Evolutionary conservation across 2,113 vertebrate species (phyloP).

Genomic region (Grantiella picta): DNA sequence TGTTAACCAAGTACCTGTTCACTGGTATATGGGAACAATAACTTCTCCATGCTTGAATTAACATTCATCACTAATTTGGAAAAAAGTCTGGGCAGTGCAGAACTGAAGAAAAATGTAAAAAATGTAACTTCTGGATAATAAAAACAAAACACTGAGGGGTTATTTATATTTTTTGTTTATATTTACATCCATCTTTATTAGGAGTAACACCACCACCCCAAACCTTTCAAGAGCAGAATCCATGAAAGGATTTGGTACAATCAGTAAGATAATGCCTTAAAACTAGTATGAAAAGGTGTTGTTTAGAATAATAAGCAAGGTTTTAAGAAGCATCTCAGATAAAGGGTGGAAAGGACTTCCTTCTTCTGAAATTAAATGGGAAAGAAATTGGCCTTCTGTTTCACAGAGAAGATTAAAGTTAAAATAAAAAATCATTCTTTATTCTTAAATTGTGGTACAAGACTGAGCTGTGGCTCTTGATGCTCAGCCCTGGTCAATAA

Average conservation of each 20-base stretch:
- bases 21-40: background rate
- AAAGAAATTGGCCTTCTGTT: background rate
- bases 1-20: background rate
- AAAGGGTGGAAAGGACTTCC: background rate
- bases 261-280: background rate
- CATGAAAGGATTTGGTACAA: background rate
- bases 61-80: background rate
- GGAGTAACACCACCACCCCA: background rate
- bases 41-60: background rate
- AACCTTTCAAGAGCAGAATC: background rate
- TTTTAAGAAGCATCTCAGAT: background rate
- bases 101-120: background rate
- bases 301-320: background rate
- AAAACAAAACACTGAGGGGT: background rate
- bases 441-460: constrained; percentile 22
- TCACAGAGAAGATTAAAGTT: background rate
- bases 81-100: background rate
- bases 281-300: background rate
- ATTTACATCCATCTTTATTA: background rate
- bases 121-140: background rate
- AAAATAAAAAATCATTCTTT: constrained; percentile 6
- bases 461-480: constrained; percentile 37
- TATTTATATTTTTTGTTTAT: background rate
- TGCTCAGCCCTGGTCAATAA: constrained; percentile 38
- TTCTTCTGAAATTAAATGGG: background rate